These are phyloP conservation scores for Aphelocoma coerulescens DNA, from an alignment of 2,113 vertebrate species.

Conservation along the genomic window DNA sequence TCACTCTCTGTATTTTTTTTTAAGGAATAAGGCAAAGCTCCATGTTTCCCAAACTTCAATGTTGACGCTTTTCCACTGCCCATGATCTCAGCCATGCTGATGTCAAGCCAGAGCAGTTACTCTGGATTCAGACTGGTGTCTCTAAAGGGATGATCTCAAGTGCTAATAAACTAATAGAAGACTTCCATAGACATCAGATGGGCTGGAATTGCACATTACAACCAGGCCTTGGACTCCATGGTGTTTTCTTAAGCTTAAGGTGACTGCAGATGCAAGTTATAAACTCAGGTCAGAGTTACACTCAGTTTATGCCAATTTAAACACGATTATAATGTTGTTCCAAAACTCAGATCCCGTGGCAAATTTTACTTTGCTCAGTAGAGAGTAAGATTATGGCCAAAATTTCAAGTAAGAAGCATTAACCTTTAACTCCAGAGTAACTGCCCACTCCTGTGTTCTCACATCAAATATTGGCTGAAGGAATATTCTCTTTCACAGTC, in stretches of 20 bases:
- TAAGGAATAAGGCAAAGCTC: background rate
- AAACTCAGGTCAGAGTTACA: background rate
- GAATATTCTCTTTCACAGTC: background rate
- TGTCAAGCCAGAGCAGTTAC: background rate
- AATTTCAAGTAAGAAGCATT: background rate
- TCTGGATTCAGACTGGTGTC: background rate
- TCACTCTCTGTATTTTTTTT: background rate
- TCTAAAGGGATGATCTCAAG: background rate
- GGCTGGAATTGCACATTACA: background rate
- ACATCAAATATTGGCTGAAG: background rate
- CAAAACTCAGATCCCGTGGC: background rate
- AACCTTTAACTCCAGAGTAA: background rate
- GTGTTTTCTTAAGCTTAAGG: background rate
- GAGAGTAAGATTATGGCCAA: background rate
- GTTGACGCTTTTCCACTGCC: background rate
- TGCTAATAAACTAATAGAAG: slow-evolving; percentile 17
- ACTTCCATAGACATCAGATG: background rate
- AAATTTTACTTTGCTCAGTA: background rate
- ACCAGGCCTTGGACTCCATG: background rate
- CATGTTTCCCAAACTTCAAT: background rate
- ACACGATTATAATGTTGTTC: background rate
- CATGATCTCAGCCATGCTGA: slow-evolving; percentile 8
- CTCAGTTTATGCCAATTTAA: background rate
- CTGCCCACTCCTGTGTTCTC: background rate
- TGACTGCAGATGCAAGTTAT: background rate